Evolutionary conservation across 2,888 invertebrate genomes (phyloP).

Genomic region (Sipha maydis): DNA sequence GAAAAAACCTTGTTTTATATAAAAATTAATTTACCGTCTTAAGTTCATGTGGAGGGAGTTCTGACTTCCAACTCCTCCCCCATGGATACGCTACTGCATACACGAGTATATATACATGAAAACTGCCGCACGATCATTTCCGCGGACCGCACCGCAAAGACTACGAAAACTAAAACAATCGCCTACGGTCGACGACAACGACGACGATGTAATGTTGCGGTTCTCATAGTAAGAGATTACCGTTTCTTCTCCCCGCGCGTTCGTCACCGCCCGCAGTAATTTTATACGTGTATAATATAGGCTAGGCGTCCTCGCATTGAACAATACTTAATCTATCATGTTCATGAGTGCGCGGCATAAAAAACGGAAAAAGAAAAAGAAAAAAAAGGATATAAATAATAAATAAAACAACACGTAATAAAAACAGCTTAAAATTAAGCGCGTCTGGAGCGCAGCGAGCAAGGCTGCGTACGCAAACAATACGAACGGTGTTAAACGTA

Average conservation of each 20-base stretch:
- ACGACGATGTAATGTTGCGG: neutral
- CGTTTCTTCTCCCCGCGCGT: neutral
- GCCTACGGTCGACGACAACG: slow-evolving; percentile 12
- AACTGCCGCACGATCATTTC: too few relatives aligned
- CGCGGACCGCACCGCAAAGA: too few relatives aligned
- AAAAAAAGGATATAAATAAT: too few relatives aligned
- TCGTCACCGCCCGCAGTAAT: neutral
- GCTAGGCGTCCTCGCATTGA: neutral
- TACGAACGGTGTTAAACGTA: slow-evolving; percentile 30
- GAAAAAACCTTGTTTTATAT: too few relatives aligned
- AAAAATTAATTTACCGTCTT: too few relatives aligned
- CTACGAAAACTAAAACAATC: neutral
- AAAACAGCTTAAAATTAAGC: neutral
- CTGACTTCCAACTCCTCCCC: too few relatives aligned
- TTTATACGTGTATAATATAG: too few relatives aligned
- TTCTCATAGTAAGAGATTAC: neutral
- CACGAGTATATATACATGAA: too few relatives aligned
- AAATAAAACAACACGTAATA: neutral
- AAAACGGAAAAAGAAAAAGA: neutral
- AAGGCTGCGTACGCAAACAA: too few relatives aligned
- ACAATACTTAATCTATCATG: slow-evolving; percentile 45
- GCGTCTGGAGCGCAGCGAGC: neutral
- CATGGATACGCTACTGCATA: too few relatives aligned
- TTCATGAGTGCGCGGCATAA: too few relatives aligned
- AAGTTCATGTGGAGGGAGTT: too few relatives aligned